These are phyloP conservation scores for Candoia aspera DNA, from an alignment of 2,113 vertebrate genomes.

Conservation along the genomic window DNA sequence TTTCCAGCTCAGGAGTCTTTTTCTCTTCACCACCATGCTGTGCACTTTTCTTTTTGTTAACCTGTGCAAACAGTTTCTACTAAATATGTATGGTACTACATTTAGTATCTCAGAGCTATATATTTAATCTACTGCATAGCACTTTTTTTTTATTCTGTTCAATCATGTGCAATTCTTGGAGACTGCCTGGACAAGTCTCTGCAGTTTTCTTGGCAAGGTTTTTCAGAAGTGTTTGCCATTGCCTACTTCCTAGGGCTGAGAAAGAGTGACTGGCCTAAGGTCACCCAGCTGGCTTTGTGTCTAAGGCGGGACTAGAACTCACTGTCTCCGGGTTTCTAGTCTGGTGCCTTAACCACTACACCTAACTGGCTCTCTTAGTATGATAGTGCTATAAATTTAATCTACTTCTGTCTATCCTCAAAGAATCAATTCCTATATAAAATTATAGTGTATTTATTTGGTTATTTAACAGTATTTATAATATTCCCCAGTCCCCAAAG, in stretches of 20 bases:
- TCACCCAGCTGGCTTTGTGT: no score
- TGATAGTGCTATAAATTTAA: background rate
- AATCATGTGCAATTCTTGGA: no score
- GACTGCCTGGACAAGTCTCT: no score
- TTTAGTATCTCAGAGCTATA: background rate
- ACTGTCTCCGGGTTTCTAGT: no score
- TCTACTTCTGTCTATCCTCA: background rate
- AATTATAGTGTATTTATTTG: background rate
- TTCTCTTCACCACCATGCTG: background rate
- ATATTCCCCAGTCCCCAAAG: background rate
- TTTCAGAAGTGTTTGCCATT: no score
- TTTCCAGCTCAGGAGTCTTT: slow-evolving; percentile 1
- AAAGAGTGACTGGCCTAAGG: no score
- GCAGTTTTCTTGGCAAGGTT: no score
- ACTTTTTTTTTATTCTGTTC: background rate
- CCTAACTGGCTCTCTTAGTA: background rate
- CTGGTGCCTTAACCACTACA: no score
- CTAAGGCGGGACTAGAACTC: no score
- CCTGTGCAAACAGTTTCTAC: background rate
- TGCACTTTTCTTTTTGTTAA: background rate
- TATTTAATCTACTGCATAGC: background rate
- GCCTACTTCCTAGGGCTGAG: no score
- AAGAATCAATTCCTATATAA: background rate
- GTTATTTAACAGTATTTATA: background rate
- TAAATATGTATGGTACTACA: background rate